phyloP scores from a whole-genome alignment of 2,888 invertebrate genomes.

The Drosophila diplacantha region DNA sequence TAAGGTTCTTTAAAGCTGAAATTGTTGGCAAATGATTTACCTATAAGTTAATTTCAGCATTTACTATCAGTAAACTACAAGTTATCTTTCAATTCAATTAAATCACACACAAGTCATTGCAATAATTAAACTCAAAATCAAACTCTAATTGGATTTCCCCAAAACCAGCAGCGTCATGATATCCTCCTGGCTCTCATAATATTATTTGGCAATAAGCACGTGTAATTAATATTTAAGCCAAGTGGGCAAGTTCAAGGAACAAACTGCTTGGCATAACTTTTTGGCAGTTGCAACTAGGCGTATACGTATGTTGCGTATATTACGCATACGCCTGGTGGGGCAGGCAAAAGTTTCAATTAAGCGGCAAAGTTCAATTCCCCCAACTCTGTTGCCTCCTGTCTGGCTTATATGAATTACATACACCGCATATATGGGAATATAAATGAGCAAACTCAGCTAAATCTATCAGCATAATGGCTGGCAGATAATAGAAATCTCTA shows the following conservation, averaged over 20 bases:
- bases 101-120: not conserved
- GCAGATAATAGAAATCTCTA: constrained; percentile 46
- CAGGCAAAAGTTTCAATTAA: constrained; percentile 36
- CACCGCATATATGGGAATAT: constrained; percentile 11
- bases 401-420: constrained; percentile 6
- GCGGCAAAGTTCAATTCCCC: constrained; percentile 39
- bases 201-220: constrained; percentile 27
- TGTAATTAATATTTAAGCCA: constrained; percentile 36
- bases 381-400: constrained; percentile 14
- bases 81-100: not conserved
- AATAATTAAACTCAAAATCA: not conserved
- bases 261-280: constrained; percentile 34
- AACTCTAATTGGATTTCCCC: constrained; percentile 8
- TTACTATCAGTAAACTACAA: not conserved
- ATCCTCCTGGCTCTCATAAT: constrained; percentile 8
- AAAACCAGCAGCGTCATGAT: not conserved
- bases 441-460: constrained; percentile 35
- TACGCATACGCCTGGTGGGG: constrained; percentile 32
- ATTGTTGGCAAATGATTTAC: not conserved
- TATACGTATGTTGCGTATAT: not conserved
- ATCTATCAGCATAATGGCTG: constrained; percentile 32
- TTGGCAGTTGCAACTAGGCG: constrained; percentile 8
- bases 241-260: constrained; percentile 22
- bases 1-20: not conserved
- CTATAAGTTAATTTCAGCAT: not conserved